phyloP scores from a whole-genome alignment of 1,140 invertebrate species.

The Musca domestica region DNA sequence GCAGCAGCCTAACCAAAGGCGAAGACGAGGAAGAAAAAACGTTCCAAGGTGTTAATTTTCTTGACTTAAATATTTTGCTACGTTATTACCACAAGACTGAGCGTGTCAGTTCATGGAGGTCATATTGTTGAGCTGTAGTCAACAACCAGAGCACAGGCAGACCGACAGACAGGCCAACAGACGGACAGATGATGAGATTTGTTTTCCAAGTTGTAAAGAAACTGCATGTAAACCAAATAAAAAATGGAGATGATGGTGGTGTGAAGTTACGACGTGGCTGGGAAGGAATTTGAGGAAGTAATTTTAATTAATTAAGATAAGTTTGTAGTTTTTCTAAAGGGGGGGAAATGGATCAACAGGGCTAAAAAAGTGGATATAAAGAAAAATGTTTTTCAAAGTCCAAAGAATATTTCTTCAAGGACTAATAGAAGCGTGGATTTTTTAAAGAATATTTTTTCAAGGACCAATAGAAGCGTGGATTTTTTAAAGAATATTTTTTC shows the following conservation, averaged over 20 bases:
- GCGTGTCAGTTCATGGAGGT: slow-evolving; percentile 29
- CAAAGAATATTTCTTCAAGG: too few relatives aligned
- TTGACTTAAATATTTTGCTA: slow-evolving; percentile 32
- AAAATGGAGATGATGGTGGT: background rate
- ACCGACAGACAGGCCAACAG: background rate
- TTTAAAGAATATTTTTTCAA: too few relatives aligned
- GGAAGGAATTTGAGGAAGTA: background rate
- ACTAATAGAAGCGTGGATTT: too few relatives aligned
- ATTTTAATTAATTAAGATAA: background rate
- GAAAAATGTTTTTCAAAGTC: too few relatives aligned
- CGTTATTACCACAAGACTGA: slow-evolving; percentile 30
- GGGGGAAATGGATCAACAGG: too few relatives aligned
- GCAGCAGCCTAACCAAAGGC: background rate
- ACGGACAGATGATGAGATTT: background rate
- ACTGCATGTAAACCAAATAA: background rate
- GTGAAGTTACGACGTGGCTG: background rate
- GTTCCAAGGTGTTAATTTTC: slow-evolving; percentile 31
- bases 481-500: too few relatives aligned
- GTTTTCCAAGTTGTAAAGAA: background rate
- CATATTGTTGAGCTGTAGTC: background rate
- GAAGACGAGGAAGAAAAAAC: too few relatives aligned
- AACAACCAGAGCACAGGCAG: background rate
- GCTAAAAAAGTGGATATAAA: too few relatives aligned
- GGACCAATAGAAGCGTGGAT: too few relatives aligned
- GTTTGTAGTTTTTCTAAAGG: too few relatives aligned